A percentile compares a stretch with the other conserved stretches of the same genome.
These are phyloP conservation scores for Coregonus ussuriensis DNA, from an alignment of 2,797 vertebrate species.

Conservation along the genomic window DNA sequence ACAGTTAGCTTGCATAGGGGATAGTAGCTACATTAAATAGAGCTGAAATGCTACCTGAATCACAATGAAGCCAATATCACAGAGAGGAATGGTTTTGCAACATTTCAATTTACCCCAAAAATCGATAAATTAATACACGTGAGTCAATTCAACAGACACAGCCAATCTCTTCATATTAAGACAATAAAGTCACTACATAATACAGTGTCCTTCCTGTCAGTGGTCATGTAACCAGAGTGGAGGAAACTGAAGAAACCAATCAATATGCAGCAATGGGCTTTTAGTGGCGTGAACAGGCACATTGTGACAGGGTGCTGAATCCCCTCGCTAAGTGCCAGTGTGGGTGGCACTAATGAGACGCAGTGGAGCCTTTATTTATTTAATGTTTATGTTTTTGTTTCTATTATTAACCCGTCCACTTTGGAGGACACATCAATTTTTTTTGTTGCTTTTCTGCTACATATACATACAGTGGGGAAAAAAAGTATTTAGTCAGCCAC, in stretches of 20 bases:
- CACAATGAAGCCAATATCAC: not conserved
- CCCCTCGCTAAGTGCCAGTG: slow-evolving; percentile 58
- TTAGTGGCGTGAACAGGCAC: slow-evolving; percentile 50
- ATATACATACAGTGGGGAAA: no score
- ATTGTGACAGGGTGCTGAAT: slow-evolving; percentile 65
- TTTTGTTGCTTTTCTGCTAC: no score
- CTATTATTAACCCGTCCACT: no score
- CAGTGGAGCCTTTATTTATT: slow-evolving; percentile 20
- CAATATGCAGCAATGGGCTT: slow-evolving; percentile 20
- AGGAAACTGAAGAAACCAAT: slow-evolving; percentile 22
- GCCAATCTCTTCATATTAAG: not conserved
- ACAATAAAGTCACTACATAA: not conserved
- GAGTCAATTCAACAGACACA: not conserved
- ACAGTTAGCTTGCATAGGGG: not conserved
- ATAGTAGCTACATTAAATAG: not conserved
- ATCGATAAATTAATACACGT: not conserved
- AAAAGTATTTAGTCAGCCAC: no score
- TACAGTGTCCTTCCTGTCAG: slow-evolving; percentile 6
- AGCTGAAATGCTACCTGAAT: not conserved
- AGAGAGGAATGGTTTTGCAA: not conserved
- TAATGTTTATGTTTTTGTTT: no score
- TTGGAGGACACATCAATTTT: no score
- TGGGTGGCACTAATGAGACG: slow-evolving; percentile 69
- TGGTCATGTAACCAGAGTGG: slow-evolving; percentile 11
- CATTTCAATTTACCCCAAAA: not conserved